phyloP scores from a whole-genome alignment of 2,888 invertebrate species.

The Mesorhabditis spiculigera region DNA sequence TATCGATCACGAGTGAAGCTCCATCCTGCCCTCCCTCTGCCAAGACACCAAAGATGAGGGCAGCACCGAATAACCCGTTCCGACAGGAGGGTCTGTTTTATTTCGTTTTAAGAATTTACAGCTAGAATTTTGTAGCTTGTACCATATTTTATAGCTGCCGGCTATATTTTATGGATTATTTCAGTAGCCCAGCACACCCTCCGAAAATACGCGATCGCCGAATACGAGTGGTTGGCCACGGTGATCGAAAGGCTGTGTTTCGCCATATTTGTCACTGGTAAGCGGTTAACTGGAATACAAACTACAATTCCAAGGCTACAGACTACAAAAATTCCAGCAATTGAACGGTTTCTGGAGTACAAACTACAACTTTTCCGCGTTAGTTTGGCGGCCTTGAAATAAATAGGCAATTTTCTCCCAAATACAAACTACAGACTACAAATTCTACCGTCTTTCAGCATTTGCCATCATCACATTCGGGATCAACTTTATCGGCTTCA shows the following conservation, averaged over 20 bases:
- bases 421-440: too few relatives aligned
- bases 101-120: too few relatives aligned
- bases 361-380: too few relatives aligned
- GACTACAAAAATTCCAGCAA: too few relatives aligned
- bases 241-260: constrained; percentile 51
- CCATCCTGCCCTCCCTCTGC: background rate
- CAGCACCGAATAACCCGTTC: background rate
- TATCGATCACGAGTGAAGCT: background rate
- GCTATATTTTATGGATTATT: background rate
- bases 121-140: too few relatives aligned
- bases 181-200: background rate
- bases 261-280: constrained; percentile 45
- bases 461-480: constrained; percentile 53
- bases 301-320: too few relatives aligned
- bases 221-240: constrained; percentile 57
- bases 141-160: too few relatives aligned
- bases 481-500: constrained; percentile 54
- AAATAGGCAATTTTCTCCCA: too few relatives aligned
- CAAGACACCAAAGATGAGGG: background rate
- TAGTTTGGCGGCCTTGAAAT: too few relatives aligned
- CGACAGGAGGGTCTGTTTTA: background rate
- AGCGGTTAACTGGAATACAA: background rate
- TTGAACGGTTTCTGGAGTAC: too few relatives aligned
- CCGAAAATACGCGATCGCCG: constrained; percentile 51
- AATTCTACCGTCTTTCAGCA: background rate